phyloP scores from a whole-genome alignment of 2,113 vertebrate genomes.

The Malaclemys terrapin region DNA sequence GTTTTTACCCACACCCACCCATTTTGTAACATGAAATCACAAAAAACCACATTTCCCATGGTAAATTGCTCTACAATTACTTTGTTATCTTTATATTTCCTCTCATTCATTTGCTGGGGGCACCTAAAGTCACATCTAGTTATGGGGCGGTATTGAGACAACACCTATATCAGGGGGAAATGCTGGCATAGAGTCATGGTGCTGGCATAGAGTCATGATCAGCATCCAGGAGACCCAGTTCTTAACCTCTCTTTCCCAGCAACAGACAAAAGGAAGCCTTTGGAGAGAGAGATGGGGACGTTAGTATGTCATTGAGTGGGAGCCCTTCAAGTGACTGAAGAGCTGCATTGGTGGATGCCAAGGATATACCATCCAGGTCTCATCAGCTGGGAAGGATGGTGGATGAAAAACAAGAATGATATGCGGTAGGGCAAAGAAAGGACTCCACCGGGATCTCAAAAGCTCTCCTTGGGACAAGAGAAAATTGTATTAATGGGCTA shows the following conservation, averaged over 20 bases:
- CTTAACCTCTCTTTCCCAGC: background rate
- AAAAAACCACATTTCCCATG: background rate
- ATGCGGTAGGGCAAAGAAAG: fast-evolving
- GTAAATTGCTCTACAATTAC: slow-evolving; percentile 37
- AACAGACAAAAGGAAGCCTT: background rate
- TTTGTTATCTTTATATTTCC: slow-evolving; percentile 32
- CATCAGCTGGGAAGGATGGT: background rate
- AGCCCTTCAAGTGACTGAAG: background rate
- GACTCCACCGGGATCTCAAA: fast-evolving
- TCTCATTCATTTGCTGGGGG: background rate
- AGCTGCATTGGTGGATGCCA: background rate
- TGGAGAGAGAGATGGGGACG: background rate
- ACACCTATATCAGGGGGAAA: background rate
- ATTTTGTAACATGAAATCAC: background rate
- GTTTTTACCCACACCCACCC: background rate
- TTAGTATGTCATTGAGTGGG: fast-evolving
- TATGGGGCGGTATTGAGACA: background rate
- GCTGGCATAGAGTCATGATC: background rate
- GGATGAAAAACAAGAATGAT: background rate
- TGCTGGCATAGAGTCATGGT: too few relatives aligned
- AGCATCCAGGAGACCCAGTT: background rate
- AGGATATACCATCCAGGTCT: background rate
- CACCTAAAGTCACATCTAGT: slow-evolving; percentile 2
- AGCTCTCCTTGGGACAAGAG: fast-evolving
- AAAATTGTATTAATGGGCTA: fast-evolving